Percentiles rank a stretch among this genome's conserved stretches.
Evolutionary conservation across 1,140 invertebrate genomes (phyloP).

Genomic region (Trichoplusia ni): DNA sequence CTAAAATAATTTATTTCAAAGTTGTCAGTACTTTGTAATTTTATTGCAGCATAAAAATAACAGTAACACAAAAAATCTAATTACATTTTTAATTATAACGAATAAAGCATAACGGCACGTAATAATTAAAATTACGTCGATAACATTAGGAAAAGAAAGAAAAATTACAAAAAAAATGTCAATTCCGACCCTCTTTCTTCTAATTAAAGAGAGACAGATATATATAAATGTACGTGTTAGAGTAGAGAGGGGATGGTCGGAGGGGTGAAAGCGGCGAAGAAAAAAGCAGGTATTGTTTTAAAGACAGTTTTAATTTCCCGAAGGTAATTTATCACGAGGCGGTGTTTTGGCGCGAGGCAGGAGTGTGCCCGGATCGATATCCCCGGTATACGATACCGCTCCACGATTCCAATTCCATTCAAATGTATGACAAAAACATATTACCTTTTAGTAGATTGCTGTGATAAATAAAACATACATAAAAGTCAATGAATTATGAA

Average conservation of each 20-base stretch:
- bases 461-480: neutral
- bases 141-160: constrained; percentile 10
- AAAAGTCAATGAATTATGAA: too few relatives aligned
- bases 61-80: neutral
- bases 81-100: neutral
- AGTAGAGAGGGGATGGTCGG: constrained; percentile 37
- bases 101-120: neutral
- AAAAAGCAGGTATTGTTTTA: constrained; percentile 78
- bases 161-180: constrained; percentile 32
- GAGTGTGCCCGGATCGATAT: constrained; percentile 63
- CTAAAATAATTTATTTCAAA: too few relatives aligned
- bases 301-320: constrained; percentile 81
- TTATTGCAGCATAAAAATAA: too few relatives aligned
- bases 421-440: too few relatives aligned
- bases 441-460: too few relatives aligned
- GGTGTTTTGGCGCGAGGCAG: constrained; percentile 55
- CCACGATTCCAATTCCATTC: constrained; percentile 22
- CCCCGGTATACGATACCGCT: constrained; percentile 49
- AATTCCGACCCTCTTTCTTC: constrained; percentile 26
- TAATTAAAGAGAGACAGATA: constrained; percentile 16
- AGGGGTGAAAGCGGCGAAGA: constrained; percentile 44
- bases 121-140: constrained; percentile 19
- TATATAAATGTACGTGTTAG: constrained; percentile 13
- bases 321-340: constrained; percentile 76
- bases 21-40: too few relatives aligned